Percentiles rank a stretch among this genome's conserved stretches.
These are phyloP conservation scores for Asbolus verrucosus DNA, from an alignment of 1,140 invertebrate species.

Conservation along the genomic window DNA sequence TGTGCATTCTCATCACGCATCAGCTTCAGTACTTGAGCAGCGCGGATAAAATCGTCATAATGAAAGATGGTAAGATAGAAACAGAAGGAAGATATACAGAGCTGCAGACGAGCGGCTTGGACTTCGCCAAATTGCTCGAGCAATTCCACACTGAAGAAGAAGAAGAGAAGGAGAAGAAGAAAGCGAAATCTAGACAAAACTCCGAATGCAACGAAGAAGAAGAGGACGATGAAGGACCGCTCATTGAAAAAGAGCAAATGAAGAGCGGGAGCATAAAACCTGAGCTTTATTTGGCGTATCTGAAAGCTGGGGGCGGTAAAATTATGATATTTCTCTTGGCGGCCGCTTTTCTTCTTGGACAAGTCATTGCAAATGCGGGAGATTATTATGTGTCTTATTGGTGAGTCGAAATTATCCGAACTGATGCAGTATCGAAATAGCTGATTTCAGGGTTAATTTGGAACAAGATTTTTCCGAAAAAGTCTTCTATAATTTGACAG, in stretches of 20 bases:
- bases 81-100: slow-evolving; percentile 65
- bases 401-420: slow-evolving; percentile 62
- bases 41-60: too few species aligned
- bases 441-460: slow-evolving; percentile 60
- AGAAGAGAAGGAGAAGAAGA: slow-evolving; percentile 58
- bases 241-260: slow-evolving; percentile 58
- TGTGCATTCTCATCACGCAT: too few species aligned
- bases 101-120: slow-evolving; percentile 63
- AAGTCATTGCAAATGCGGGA: slow-evolving; percentile 73
- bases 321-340: slow-evolving; percentile 68
- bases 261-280: slow-evolving; percentile 71
- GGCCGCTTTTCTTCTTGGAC: slow-evolving; percentile 71
- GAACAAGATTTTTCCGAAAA: slow-evolving; percentile 59
- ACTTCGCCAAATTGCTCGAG: slow-evolving; percentile 64
- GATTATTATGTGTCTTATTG: slow-evolving; percentile 79
- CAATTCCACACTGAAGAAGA: slow-evolving; percentile 61
- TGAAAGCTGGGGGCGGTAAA: slow-evolving; percentile 72
- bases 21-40: too few species aligned
- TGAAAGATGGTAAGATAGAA: slow-evolving; percentile 44
- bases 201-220: too few species aligned
- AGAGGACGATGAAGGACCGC: slow-evolving; percentile 59
- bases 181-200: too few species aligned
- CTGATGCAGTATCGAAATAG: neutral
- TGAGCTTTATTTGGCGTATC: slow-evolving; percentile 73
- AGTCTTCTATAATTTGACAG: slow-evolving; percentile 40